Base-by-base conservation (phyloP, 1,140 invertebrate species). In the Frieseomelitta varia region DNA sequence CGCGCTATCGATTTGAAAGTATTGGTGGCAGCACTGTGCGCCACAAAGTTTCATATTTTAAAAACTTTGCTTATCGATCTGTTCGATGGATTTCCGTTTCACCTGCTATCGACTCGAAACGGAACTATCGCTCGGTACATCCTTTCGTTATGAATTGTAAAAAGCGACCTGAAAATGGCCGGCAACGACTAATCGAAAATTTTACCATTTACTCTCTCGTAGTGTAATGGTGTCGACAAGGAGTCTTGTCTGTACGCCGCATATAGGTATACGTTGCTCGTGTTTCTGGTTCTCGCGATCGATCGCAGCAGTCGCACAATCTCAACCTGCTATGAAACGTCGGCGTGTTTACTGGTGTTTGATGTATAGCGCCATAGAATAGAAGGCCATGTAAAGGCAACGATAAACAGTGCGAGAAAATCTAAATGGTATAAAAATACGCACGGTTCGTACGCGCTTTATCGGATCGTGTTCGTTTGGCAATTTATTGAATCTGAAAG, bases 221-320 rank as follows among this genome's bases (percentile, higher is more conserved):
- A 58, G 68, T 30, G n/a, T 47, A 84, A 84, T 80, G 78, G 61
- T 80, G 69, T 80, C 77, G 78, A 79, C 69, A 79, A 84, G 51
- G 69, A 73, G 78, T 74, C 83, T 69, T 65, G 73, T 78, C 74
- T 74, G 51, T 67, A 80, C 34, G 21, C 53, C 61, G 55, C 65
- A 75, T 85, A 81, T 85, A 85, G 72, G 55, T 85, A 85, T 81
- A 81, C 55, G 51, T 56, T 63, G 53, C 27, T 81, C 69, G 79
- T 81, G 84, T 85, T 85, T 85, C 84, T 81, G 55, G 61, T 72
- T 81, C 58, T 27, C 19, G 74, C 85, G 74, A 86, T 86, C 85
- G 85, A 86, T 86, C 81, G 85, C 72, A 82, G 68, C 75, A 86
- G 85, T 86, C 74, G 81, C 81, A 86, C 81, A 86, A 86, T 86